Percentiles rank a stretch among this genome's conserved stretches.
Evolutionary conservation across 2,888 invertebrate genomes (phyloP).

Genomic region (Bembecia ichneumoniformis): DNA sequence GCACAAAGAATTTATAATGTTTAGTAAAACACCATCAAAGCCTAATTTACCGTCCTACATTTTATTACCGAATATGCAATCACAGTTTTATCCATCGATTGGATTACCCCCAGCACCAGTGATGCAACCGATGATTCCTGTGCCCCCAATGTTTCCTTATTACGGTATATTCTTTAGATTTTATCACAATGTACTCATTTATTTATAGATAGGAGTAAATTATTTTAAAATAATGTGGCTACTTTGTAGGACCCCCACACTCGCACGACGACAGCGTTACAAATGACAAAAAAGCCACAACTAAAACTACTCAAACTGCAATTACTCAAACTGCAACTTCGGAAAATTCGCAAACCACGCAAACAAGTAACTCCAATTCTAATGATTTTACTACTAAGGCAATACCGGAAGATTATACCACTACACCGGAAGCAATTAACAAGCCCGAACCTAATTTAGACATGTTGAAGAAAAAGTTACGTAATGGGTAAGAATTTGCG

Average conservation of each 20-base stretch:
- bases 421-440: too few species aligned
- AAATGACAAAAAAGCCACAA: slow-evolving; percentile 4
- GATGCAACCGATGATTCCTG: slow-evolving; percentile 57
- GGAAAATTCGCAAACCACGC: too few species aligned
- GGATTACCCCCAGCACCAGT: slow-evolving; percentile 46
- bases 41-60: slow-evolving; percentile 56
- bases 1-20: slow-evolving; percentile 49
- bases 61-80: slow-evolving; percentile 51
- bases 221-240: slow-evolving; percentile 13
- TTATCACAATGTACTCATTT: background rate
- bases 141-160: slow-evolving; percentile 33
- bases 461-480: too few species aligned
- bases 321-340: too few species aligned
- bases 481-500: too few species aligned
- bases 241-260: slow-evolving; percentile 12
- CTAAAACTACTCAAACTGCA: too few species aligned
- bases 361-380: too few species aligned
- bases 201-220: slow-evolving; percentile 8
- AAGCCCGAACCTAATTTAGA: too few species aligned
- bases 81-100: slow-evolving; percentile 54
- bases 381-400: too few species aligned
- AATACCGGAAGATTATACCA: too few species aligned
- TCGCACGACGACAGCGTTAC: slow-evolving; percentile 10
- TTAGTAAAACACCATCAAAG: slow-evolving; percentile 41
- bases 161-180: background rate